Evolutionary conservation across 2,888 invertebrate genomes (phyloP), one percentile per base, ranked within the genome.

Genomic region (Leuctra nigra): DNA sequence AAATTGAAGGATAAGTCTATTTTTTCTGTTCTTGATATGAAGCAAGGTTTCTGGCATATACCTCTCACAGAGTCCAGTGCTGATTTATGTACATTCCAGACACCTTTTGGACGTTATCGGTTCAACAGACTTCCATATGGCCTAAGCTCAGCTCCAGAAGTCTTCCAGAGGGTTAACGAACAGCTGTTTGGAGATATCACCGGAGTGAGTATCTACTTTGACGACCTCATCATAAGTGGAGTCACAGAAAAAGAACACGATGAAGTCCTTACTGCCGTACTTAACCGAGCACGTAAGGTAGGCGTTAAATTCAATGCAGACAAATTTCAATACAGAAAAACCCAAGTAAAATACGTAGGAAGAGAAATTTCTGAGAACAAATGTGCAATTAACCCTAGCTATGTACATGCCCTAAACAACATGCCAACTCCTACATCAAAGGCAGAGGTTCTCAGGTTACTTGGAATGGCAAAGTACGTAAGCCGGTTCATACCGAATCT

Each of bases 171-270:
- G 11, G 52, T 56, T 48, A 54, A 54, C 23, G 29, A 35, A 4
- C 47, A 59, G 39, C 55, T 53, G n/a, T 59, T 60, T 54, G 60
- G 58, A 6, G 55, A 55, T 48, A 13, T 61, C 14, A n/a, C 14
- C 2, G 57, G 59, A 1, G 59, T 61, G 11, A 41, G 52, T 33
- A 53, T 55, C 11, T 29, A 54, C n/a, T 59, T 24, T 39, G 60
- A 59, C 29, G 61, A 61, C 25, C 9, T 61, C 2, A 61, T 61
- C 23, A 48, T 59, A 9, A 25, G 56, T n/a, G 61, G 61, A 20
- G 22, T 13, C 11, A 44, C 54, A 9, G 59, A 59, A 22, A 23
- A 14, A 4, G 60, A 60, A 39, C 58, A 60, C 38, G 59, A 60
- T 48, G 23, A 18, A 16, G 56, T 56, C 29, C 46, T 60, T 4